Evolutionary conservation across 2,113 vertebrate genomes (phyloP).

Genomic region (Siniperca knerii): DNA sequence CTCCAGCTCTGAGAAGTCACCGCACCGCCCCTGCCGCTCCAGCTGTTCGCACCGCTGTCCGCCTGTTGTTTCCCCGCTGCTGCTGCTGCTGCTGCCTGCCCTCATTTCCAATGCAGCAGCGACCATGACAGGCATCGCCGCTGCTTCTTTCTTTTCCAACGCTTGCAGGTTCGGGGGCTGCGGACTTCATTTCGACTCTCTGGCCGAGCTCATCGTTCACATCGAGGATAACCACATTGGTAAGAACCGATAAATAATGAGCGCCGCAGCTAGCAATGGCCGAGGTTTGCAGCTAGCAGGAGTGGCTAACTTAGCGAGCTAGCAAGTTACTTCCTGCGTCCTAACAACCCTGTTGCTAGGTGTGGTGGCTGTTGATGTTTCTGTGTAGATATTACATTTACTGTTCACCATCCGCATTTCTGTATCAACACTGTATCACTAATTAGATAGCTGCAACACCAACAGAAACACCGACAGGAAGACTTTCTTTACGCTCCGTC

Average conservation of each 20-base stretch:
- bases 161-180: conserved; percentile 94
- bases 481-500: background rate
- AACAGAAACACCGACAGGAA: background rate
- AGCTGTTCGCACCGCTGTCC: conserved; percentile 80
- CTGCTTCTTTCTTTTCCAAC: conserved; percentile 98
- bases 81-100: conserved; percentile 63
- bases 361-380: conserved; percentile 77
- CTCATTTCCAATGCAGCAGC: conserved; percentile 86
- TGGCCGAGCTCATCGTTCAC: conserved; percentile 95
- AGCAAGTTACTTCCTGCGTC: conserved; percentile 85
- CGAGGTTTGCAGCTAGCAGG: conserved; percentile 62
- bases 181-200: conserved; percentile 92
- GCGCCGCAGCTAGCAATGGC: conserved; percentile 59
- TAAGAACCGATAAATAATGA: conserved; percentile 72
- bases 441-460: background rate
- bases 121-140: conserved; percentile 97
- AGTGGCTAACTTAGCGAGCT: conserved; percentile 70
- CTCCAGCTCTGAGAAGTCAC: conserved; percentile 36
- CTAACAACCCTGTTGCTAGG: conserved; percentile 89
- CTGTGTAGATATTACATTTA: background rate
- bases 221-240: conserved; percentile 97
- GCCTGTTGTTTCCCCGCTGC: conserved; percentile 66
- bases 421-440: background rate
- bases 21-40: conserved; percentile 62
- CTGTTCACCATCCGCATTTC: background rate